Base-by-base conservation (phyloP, 2,113 vertebrate species). In the Equus przewalskii region DNA sequence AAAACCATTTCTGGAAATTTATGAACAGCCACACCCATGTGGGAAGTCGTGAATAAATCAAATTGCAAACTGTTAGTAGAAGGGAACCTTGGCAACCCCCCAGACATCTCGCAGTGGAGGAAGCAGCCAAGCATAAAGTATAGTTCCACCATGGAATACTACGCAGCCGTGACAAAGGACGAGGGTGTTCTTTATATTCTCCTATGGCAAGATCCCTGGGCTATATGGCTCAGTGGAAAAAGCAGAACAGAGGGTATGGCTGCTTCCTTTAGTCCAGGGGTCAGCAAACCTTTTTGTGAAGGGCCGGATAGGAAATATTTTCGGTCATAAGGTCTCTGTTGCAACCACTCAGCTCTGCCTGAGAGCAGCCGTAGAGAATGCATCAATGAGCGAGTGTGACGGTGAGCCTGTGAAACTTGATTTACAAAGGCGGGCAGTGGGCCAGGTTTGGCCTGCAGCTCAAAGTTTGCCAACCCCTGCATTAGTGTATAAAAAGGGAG, bases 221-320 rank as follows among this genome's bases (percentile, higher is more conserved):
- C 10, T 60, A 14, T 10, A 3, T 58, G 78, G 18, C 14, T 54
- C 62, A n/a, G 21, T 22, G 30, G 67, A 8, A 82, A 86, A 67
- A 91, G 56, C 26, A 46, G 30, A 93, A n/a, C 19, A 18, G 41
- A 33, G 67, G 36, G 3, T 60, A n/a, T 36, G 18, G n/a, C 81
- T 67, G 21, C 91, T 83, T 18, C 81, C 46, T 91, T 64, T 28
- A 82, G 67, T 85, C 78, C 30, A 41, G 18, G 4, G 14, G 8
- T 70, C 44, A 41, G 36, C 36, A 41, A 41, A 41, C 36, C 36
- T 41, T 41, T 41, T 41, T 41, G 36, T 41, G 36, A 41, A 41
- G 36, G 36, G 22, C 41, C 80, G 81, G 60, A 70, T 11, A 56
- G 75, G 76, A 94, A 76, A 22, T 54, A 21, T 33, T 76, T 95